Evolutionary conservation across 2,888 invertebrate species (phyloP).

Genomic region (Lithophane leautieri): DNA sequence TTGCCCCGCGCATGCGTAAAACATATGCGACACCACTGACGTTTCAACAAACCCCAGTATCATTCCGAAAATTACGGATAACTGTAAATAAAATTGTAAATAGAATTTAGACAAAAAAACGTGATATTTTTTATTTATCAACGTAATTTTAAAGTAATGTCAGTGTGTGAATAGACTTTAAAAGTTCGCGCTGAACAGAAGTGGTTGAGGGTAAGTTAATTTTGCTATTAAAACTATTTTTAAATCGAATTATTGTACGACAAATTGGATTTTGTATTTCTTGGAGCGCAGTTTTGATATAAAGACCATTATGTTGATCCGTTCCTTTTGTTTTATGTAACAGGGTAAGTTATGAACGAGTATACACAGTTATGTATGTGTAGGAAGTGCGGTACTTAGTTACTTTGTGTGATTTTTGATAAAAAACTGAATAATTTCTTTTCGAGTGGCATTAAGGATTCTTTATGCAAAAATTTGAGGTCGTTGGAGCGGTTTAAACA

Average conservation of each 20-base stretch:
- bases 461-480: slow-evolving; percentile 18
- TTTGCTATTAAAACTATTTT: slow-evolving; percentile 65
- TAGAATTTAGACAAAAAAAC: slow-evolving; percentile 62
- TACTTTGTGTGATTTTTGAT: slow-evolving; percentile 33
- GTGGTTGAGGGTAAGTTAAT: slow-evolving; percentile 60
- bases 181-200: slow-evolving; percentile 25
- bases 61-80: slow-evolving; percentile 75
- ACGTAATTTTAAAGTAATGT: slow-evolving; percentile 61
- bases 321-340: slow-evolving; percentile 57
- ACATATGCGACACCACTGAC: slow-evolving; percentile 86
- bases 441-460: neutral
- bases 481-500: slow-evolving; percentile 9
- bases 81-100: slow-evolving; percentile 84
- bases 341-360: slow-evolving; percentile 28
- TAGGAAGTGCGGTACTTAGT: slow-evolving; percentile 44
- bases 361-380: slow-evolving; percentile 48
- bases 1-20: slow-evolving; percentile 80
- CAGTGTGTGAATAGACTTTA: slow-evolving; percentile 65
- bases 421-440: slow-evolving; percentile 24
- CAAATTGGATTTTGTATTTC: slow-evolving; percentile 72
- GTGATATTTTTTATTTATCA: slow-evolving; percentile 61
- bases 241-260: slow-evolving; percentile 70
- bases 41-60: slow-evolving; percentile 79
- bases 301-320: slow-evolving; percentile 20
- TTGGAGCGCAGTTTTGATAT: slow-evolving; percentile 48